Evolutionary conservation across 2,888 invertebrate genomes (phyloP).

Genomic region (Morpho deidamia): DNA sequence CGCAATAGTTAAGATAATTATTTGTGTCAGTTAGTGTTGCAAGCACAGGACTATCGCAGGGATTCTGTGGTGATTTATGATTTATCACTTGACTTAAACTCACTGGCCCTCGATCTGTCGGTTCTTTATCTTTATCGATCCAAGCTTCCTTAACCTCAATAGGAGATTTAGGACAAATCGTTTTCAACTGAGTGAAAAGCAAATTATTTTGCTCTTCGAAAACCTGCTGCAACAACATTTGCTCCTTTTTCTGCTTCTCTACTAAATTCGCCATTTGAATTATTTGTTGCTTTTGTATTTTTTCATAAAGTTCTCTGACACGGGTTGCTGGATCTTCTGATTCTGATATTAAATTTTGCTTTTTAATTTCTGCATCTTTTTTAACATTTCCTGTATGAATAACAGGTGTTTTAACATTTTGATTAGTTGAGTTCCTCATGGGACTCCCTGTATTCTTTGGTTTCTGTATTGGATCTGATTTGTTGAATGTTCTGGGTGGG

Average conservation of each 20-base stretch:
- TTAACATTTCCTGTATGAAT: constrained; percentile 1
- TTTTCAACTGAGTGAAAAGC: constrained; percentile 71
- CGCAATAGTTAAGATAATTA: constrained; percentile 53
- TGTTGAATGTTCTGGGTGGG: constrained; percentile 34
- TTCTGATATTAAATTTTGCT: constrained; percentile 34
- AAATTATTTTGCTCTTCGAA: constrained; percentile 82
- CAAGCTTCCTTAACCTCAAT: constrained; percentile 59
- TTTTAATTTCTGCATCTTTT: constrained; percentile 10
- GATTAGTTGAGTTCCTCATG: constrained; percentile 30
- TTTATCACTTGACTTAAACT: constrained; percentile 65
- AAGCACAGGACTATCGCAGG: constrained; percentile 38
- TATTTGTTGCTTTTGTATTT: constrained; percentile 81
- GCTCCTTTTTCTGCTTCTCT: constrained; percentile 81
- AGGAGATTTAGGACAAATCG: constrained; percentile 58
- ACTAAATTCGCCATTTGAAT: constrained; percentile 80
- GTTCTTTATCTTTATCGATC: constrained; percentile 41
- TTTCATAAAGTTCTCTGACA: constrained; percentile 64
- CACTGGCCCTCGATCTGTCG: constrained; percentile 50
- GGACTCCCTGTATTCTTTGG: constrained; percentile 37
- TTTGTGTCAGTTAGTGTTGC: constrained; percentile 53
- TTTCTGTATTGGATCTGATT: constrained; percentile 43
- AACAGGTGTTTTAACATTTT: constrained; percentile 32
- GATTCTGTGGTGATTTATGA: constrained; percentile 36
- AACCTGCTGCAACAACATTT: constrained; percentile 78
- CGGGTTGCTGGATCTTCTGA: constrained; percentile 54